Evolutionary conservation across 1,140 invertebrate genomes (phyloP).

Genomic region (Lordiphosa clarofinis): DNA sequence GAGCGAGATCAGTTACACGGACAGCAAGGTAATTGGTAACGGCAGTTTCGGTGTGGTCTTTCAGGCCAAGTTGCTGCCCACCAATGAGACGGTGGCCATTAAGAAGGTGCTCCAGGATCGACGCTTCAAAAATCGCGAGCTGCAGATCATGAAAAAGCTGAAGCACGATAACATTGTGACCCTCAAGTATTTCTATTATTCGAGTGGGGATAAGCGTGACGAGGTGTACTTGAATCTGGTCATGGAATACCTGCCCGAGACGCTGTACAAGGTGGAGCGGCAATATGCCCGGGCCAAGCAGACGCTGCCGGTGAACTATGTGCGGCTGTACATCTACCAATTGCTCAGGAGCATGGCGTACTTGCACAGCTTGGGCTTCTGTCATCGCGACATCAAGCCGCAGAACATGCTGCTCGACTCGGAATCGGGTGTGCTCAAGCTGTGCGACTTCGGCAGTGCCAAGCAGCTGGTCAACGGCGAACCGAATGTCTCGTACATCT

Average conservation of each 20-base stretch:
- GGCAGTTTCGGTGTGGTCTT: slow-evolving; percentile 99
- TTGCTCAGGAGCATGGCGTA: slow-evolving; percentile 99
- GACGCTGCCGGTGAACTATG: slow-evolving; percentile 99
- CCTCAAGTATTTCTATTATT: slow-evolving; percentile 99
- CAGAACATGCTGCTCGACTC: slow-evolving; percentile 98
- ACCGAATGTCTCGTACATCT: slow-evolving; percentile 99
- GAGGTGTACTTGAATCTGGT: slow-evolving; percentile 99
- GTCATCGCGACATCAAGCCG: slow-evolving; percentile 99
- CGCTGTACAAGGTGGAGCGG: slow-evolving; percentile 98
- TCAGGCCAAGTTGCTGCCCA: slow-evolving; percentile 96
- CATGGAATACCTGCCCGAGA: slow-evolving; percentile 99
- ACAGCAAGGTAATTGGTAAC: slow-evolving; percentile 98
- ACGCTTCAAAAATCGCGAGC: slow-evolving; percentile 99
- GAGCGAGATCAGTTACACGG: slow-evolving; percentile 96
- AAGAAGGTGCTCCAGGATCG: slow-evolving; percentile 99
- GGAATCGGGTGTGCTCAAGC: slow-evolving; percentile 96
- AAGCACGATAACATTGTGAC: slow-evolving; percentile 99
- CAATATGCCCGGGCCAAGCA: slow-evolving; percentile 99
- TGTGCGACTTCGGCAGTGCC: slow-evolving; percentile 99
- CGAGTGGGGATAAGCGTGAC: slow-evolving; percentile 99
- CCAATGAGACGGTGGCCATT: slow-evolving; percentile 97
- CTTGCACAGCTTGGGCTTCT: slow-evolving; percentile 98
- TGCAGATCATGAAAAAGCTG: slow-evolving; percentile 99
- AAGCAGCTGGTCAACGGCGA: slow-evolving; percentile 98
- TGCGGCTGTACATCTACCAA: slow-evolving; percentile 99